A percentile compares a stretch with the other conserved stretches of the same genome.
Conservation (phyloP, 2,113 vertebrate species). For the Platycercus adscitus region DNA sequence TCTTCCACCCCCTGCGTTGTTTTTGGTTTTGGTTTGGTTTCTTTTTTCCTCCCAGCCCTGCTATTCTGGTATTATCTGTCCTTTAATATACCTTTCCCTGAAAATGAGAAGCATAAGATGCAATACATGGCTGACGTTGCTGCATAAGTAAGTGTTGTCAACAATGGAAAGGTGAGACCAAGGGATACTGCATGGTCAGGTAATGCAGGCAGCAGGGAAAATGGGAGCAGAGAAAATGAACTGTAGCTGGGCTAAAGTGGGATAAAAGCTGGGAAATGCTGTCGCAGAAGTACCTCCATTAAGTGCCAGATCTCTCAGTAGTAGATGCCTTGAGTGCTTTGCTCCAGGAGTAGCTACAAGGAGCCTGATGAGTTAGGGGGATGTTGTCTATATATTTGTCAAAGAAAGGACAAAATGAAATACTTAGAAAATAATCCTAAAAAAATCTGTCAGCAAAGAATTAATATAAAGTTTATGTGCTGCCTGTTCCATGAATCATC, state of each 20-base stretch:
- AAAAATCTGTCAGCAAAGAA: background rate
- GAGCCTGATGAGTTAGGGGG: background rate
- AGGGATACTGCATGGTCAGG: background rate
- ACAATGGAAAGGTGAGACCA: background rate
- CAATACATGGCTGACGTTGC: background rate
- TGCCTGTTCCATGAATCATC: background rate
- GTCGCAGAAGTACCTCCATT: accelerated
- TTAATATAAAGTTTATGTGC: background rate
- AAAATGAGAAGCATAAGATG: background rate
- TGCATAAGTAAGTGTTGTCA: background rate
- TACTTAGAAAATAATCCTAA: background rate
- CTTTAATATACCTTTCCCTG: background rate
- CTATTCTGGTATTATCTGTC: background rate
- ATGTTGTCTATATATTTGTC: background rate
- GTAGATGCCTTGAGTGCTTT: background rate
- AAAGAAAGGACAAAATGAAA: background rate
- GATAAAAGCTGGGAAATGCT: background rate
- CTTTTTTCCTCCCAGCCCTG: background rate
- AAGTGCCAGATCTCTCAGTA: background rate
- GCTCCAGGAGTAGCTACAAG: background rate
- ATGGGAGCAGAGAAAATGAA: background rate
- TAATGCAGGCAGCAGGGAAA: background rate
- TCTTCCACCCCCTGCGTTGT: background rate
- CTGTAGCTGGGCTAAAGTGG: background rate
- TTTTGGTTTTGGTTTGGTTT: background rate